These are phyloP conservation scores for Lepidurus couesii DNA, from an alignment of 1,140 invertebrate genomes.

Conservation along the genomic window DNA sequence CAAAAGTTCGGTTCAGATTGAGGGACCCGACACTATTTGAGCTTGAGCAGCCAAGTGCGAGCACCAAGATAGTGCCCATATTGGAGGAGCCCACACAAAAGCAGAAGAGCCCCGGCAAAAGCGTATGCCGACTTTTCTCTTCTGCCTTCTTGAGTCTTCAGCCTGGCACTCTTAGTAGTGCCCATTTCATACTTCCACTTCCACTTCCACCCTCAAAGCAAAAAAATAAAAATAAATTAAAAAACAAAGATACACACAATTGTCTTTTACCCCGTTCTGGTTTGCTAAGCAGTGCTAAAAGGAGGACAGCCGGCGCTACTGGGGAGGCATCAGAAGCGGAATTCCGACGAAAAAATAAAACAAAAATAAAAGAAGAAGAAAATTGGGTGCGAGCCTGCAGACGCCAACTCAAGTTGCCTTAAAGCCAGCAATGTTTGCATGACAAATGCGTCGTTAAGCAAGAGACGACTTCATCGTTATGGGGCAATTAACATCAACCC, in stretches of 20 bases:
- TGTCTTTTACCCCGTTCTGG: not conserved
- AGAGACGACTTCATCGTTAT: conserved; percentile 13
- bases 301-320: too few species aligned
- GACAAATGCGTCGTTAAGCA: conserved; percentile 1
- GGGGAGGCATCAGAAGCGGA: too few species aligned
- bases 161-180: not conserved
- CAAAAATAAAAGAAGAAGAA: too few species aligned
- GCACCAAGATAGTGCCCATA: conserved; percentile 1
- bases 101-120: not conserved
- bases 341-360: too few species aligned
- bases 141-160: not conserved
- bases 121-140: conserved; percentile 4
- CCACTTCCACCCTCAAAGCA: not conserved
- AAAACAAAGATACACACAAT: not conserved
- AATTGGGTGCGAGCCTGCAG: not conserved
- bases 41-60: conserved; percentile 6
- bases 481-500: conserved; percentile 7
- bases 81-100: not conserved
- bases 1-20: not conserved
- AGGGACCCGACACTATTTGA: not conserved
- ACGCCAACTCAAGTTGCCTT: not conserved
- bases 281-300: not conserved
- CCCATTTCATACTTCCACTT: conserved; percentile 3
- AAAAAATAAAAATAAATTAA: not conserved
- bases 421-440: conserved; percentile 11